Evolutionary conservation across 2,888 invertebrate genomes (phyloP), one percentile per base, ranked within the genome.

Genomic region (Caenorhabditis angaria): DNA sequence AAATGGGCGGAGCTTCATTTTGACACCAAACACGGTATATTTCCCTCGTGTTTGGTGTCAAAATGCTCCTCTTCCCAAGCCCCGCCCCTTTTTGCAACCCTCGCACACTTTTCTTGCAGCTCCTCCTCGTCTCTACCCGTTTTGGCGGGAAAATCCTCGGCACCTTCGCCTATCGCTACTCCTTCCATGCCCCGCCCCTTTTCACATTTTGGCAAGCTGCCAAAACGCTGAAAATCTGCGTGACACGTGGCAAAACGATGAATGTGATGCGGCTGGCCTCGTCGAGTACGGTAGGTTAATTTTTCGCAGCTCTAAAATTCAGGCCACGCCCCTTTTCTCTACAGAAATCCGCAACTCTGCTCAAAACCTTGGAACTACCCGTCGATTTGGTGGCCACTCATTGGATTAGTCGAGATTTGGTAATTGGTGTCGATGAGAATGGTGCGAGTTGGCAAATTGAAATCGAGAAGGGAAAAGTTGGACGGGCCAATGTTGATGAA

Each of bases 181-280:
- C 72, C 72, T 88, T 94, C 0, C 91, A 92, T 64, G 93, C 93
- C 8, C 91, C 97, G 35, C 97, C 97, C 0, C 91, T 96, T 56
- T 90, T 97, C 27, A 93, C 94, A 32, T 97, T 97, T 97, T 95
- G 72, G 72, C 22, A 61, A 28, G 22, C 24, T 0, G 18, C 63
- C n/a, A 62, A 55, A 53, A 68, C 71, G 28, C 62, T 71, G 47
- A 53, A 28, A 50, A 55, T 76, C 5, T 69, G 66, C 20, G 60
- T 72, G 8, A 53, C 58, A 28, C 28, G 76, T 25, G 71, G 76
- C 2, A 35, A 58, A 25, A 63, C 61, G 50, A 10, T 72, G 22
- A 56, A 54, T 4, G 47, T 76, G n/a, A 56, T 67, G n/a, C 27
- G 67, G 10, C 48, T 75, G 61, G 41, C 10, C 3, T 41, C 41